Percentiles rank a stretch among this genome's conserved stretches.
Conservation (phyloP, 2,797 vertebrate genomes). For the Xenentodon cancila region DNA sequence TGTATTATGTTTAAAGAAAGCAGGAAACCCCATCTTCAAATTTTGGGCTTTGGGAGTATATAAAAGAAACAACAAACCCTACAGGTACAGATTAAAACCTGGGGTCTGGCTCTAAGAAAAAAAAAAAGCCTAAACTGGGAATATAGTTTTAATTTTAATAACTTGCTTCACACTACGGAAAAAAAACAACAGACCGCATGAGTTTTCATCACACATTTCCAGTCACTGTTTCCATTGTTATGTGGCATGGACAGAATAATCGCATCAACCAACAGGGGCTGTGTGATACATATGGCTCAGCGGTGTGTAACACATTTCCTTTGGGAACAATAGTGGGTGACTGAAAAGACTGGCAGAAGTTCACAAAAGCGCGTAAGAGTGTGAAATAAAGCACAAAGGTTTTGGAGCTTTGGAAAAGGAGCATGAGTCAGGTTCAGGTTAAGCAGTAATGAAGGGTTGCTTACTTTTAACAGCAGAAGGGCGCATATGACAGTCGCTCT, state of each 20-base stretch:
- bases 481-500: slow-evolving; percentile 60
- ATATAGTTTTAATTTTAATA: neutral
- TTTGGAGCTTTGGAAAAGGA: accelerated
- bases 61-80: no score
- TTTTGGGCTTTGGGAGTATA: no score
- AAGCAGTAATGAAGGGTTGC: slow-evolving; percentile 20
- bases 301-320: slow-evolving; percentile 28
- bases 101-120: no score
- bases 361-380: neutral
- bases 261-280: slow-evolving; percentile 11
- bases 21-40: no score
- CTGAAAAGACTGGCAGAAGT: neutral
- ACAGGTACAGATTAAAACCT: no score
- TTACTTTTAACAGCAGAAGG: slow-evolving; percentile 75
- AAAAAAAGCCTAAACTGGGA: neutral
- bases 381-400: neutral
- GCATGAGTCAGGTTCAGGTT: neutral
- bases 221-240: slow-evolving; percentile 15
- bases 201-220: slow-evolving; percentile 9
- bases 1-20: neutral
- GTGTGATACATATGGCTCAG: slow-evolving; percentile 29
- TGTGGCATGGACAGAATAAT: slow-evolving; percentile 11
- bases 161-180: no score
- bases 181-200: slow-evolving; percentile 6
- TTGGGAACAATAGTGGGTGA: slow-evolving; percentile 31